Percentiles rank a stretch among this genome's conserved stretches.
phyloP scores from a whole-genome alignment of 2,113 vertebrate species.

The Mus musculus region DNA sequence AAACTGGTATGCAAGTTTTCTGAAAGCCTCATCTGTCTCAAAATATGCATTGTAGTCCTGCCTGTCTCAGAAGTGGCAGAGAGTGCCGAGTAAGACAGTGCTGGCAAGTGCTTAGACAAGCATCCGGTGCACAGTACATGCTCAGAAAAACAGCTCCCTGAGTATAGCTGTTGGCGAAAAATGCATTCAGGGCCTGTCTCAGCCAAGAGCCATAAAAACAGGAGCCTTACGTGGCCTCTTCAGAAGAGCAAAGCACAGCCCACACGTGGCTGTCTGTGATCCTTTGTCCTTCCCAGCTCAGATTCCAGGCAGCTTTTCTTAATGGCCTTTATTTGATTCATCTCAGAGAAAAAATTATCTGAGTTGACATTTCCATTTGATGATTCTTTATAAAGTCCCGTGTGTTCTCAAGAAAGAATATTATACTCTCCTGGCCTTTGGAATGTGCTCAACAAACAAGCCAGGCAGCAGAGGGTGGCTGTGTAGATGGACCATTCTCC shows the following conservation, averaged over 20 bases:
- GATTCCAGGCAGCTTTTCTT: not conserved
- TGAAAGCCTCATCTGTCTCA: not conserved
- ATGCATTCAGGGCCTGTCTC: not conserved
- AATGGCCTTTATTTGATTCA: not conserved
- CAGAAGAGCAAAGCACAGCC: not conserved
- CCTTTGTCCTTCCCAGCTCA: not conserved
- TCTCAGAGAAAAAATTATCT: not conserved
- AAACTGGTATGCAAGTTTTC: not conserved
- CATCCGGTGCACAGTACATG: not conserved
- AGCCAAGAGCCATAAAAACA: not conserved
- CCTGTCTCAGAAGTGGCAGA: not conserved
- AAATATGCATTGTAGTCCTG: not conserved
- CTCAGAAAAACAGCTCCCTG: not conserved
- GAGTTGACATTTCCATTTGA: not conserved
- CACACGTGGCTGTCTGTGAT: not conserved
- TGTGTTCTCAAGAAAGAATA: slow-evolving; percentile 16
- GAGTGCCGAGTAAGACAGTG: not conserved
- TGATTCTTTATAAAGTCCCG: not conserved
- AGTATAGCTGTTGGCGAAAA: not conserved
- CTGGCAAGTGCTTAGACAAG: not conserved
- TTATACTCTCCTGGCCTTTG: not conserved
- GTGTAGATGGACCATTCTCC: not conserved
- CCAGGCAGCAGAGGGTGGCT: not conserved
- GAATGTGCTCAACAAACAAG: slow-evolving; percentile 9
- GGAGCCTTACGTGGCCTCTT: not conserved